Conservation (phyloP, 2,797 vertebrate species). For the Crenuchus spilurus region DNA sequence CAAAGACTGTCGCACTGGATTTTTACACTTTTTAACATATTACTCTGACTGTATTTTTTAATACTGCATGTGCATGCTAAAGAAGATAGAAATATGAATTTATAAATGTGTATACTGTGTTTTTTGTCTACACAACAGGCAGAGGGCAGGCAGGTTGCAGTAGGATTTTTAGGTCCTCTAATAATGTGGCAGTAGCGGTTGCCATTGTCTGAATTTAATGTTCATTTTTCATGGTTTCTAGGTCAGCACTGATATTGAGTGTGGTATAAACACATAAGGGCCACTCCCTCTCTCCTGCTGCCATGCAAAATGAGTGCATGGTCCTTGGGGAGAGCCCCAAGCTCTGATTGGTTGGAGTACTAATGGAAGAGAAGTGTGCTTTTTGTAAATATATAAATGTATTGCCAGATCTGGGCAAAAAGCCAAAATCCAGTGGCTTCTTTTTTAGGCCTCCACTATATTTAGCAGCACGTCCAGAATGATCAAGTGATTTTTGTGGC, state of each 20-base stretch:
- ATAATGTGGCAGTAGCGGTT: not conserved
- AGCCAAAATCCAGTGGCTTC: conserved; percentile 37
- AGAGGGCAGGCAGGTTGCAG: conserved; percentile 61
- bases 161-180: not conserved
- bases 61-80: conserved; percentile 82
- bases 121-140: conserved; percentile 58
- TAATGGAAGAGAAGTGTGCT: conserved; percentile 18
- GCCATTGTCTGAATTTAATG: not conserved
- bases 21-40: conserved; percentile 77
- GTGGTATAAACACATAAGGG: conserved; percentile 10
- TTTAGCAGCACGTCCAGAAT: conserved; percentile 36
- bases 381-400: conserved; percentile 2
- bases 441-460: conserved; percentile 45
- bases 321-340: not conserved
- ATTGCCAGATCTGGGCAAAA: conserved; percentile 19
- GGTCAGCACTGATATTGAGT: conserved; percentile 8
- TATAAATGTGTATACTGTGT: conserved; percentile 73
- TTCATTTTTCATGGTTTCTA: not conserved
- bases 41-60: conserved; percentile 79
- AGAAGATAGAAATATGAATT: conserved; percentile 61
- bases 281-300: conserved; percentile 1
- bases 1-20: conserved; percentile 78
- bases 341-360: conserved; percentile 27
- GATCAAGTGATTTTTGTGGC: conserved; percentile 32
- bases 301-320: not conserved